Percentiles rank a stretch among this genome's conserved stretches.
Conservation (phyloP, 1,140 invertebrate species). For the Chelonus insularis region DNA sequence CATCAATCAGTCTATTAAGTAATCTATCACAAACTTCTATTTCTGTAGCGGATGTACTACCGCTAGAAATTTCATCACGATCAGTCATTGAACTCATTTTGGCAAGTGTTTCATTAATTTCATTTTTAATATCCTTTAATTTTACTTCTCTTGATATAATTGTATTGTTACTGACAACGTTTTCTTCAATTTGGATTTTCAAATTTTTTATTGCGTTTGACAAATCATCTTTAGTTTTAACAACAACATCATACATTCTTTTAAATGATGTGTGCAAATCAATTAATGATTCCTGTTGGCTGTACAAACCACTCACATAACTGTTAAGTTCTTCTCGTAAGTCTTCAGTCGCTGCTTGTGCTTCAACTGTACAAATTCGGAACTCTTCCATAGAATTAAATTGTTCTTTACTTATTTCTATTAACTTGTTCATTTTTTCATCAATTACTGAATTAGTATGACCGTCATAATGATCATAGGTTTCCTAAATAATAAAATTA, state of each 20-base stretch:
- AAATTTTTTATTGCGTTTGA: constrained; percentile 38
- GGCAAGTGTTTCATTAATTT: constrained; percentile 45
- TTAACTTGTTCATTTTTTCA: neutral
- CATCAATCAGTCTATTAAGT: constrained; percentile 43
- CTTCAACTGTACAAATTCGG: constrained; percentile 52
- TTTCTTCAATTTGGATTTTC: constrained; percentile 51
- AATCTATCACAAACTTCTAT: constrained; percentile 40
- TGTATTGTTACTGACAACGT: constrained; percentile 40
- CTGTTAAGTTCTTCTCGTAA: constrained; percentile 51
- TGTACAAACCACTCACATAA: constrained; percentile 43
- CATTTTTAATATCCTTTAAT: constrained; percentile 53
- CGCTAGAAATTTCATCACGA: neutral
- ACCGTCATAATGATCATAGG: neutral
- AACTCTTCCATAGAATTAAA: constrained; percentile 56
- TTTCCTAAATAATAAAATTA: neutral
- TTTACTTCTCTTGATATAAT: constrained; percentile 41
- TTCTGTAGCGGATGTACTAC: constrained; percentile 17
- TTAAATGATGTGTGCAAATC: constrained; percentile 9
- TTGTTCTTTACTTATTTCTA: constrained; percentile 34
- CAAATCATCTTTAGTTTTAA: constrained; percentile 42
- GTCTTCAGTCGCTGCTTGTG: constrained; percentile 54
- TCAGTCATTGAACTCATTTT: constrained; percentile 21
- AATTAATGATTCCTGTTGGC: constrained; percentile 37
- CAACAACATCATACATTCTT: constrained; percentile 42
- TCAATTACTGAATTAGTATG: neutral